A percentile compares a stretch with the other conserved stretches of the same genome.
phyloP scores from a whole-genome alignment of 2,888 invertebrate species.

The Choreutis nemorana region DNA sequence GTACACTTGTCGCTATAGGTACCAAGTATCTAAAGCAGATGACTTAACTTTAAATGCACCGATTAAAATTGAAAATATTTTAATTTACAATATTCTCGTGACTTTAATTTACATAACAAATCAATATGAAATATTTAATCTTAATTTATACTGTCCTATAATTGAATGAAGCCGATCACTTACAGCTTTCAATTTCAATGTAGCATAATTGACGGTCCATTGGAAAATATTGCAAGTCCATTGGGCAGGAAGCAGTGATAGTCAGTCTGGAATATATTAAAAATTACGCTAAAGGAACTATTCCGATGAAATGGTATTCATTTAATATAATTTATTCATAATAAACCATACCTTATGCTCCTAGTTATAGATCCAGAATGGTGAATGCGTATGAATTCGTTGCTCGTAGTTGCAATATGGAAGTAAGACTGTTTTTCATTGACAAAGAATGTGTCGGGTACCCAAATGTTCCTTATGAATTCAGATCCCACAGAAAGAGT shows the following conservation, averaged over 20 bases:
- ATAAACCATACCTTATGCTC: slow-evolving; percentile 85
- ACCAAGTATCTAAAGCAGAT: too few species aligned
- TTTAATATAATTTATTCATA: slow-evolving; percentile 1
- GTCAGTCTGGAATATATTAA: slow-evolving; percentile 76
- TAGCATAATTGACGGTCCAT: slow-evolving; percentile 96
- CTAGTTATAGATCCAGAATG: slow-evolving; percentile 93
- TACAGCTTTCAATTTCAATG: slow-evolving; percentile 97
- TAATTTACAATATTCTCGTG: too few species aligned
- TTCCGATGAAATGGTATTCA: neutral
- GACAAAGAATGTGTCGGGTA: slow-evolving; percentile 99
- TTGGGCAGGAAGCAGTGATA: slow-evolving; percentile 94
- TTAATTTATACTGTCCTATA: too few species aligned
- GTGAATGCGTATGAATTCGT: slow-evolving; percentile 97
- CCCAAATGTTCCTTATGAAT: slow-evolving; percentile 98
- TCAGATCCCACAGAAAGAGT: slow-evolving; percentile 93
- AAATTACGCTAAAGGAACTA: slow-evolving; percentile 1
- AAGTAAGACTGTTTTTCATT: slow-evolving; percentile 99
- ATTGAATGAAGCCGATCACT: too few species aligned
- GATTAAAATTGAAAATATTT: too few species aligned
- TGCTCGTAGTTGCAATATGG: slow-evolving; percentile 99
- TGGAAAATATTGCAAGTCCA: slow-evolving; percentile 96
- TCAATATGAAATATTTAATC: too few species aligned
- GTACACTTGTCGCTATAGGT: too few species aligned
- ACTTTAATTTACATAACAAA: too few species aligned
- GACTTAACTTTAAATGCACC: too few species aligned